These are phyloP conservation scores for Meteorus colon DNA, from an alignment of 2,888 invertebrate species.

Conservation along the genomic window DNA sequence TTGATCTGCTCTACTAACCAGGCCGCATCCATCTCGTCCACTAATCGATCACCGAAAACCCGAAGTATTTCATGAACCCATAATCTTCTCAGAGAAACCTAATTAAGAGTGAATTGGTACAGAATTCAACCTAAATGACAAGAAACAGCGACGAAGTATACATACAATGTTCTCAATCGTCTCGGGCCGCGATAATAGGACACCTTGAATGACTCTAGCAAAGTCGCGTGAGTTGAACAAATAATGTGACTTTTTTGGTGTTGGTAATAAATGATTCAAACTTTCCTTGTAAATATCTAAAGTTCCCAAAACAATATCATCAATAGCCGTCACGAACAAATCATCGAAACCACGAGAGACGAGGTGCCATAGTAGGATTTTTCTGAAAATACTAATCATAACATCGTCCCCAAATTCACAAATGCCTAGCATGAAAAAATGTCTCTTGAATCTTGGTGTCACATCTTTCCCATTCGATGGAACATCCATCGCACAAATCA, in stretches of 20 bases:
- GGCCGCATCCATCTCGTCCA: constrained; percentile 85
- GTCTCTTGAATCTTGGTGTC: constrained; percentile 88
- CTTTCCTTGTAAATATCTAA: constrained; percentile 90
- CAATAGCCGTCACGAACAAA: constrained; percentile 90
- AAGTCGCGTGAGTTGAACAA: constrained; percentile 96
- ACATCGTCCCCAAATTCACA: constrained; percentile 92
- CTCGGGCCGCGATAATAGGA: constrained; percentile 86
- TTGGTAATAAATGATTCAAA: constrained; percentile 86
- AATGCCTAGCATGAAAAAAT: constrained; percentile 89
- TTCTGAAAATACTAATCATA: constrained; percentile 87
- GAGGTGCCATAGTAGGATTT: constrained; percentile 94
- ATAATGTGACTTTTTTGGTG: constrained; percentile 95
- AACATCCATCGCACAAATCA: constrained; percentile 91
- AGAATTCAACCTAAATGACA: not conserved
- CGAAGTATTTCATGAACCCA: constrained; percentile 96
- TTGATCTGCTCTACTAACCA: constrained; percentile 87
- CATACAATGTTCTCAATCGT: constrained; percentile 83
- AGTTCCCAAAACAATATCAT: constrained; percentile 88
- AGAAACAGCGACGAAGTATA: not conserved
- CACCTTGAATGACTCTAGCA: constrained; percentile 93
- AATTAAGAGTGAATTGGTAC: not conserved
- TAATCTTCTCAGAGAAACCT: constrained; percentile 89
- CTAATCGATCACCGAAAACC: constrained; percentile 93
- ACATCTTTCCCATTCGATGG: constrained; percentile 89
- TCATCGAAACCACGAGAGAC: constrained; percentile 92